Evolutionary conservation across 2,888 invertebrate species (phyloP).

Genomic region (Oligia latruncula): DNA sequence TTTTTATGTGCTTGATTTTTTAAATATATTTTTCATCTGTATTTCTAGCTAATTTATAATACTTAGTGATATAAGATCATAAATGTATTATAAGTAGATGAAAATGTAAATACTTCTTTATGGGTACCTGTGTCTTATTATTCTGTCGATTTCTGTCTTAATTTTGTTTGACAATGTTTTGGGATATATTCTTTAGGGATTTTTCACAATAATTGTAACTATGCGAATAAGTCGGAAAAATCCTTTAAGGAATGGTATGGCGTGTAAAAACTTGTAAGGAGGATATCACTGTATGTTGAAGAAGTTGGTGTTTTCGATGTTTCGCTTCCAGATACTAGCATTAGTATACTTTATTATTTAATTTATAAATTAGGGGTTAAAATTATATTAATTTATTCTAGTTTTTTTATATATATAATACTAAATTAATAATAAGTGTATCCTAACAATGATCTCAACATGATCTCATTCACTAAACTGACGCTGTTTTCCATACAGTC

Average conservation of each 20-base stretch:
- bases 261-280: background rate
- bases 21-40: background rate
- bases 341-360: background rate
- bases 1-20: background rate
- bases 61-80: slow-evolving; percentile 28
- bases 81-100: slow-evolving; percentile 28
- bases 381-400: background rate
- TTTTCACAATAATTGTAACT: background rate
- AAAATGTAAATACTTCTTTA: slow-evolving; percentile 52
- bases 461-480: slow-evolving; percentile 34
- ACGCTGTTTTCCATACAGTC: slow-evolving; percentile 15
- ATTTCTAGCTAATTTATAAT: slow-evolving; percentile 13
- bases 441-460: slow-evolving; percentile 11
- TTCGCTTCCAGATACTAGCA: background rate
- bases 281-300: background rate
- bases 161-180: background rate
- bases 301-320: background rate
- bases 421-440: slow-evolving; percentile 10
- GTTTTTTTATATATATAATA: background rate
- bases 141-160: slow-evolving; percentile 1
- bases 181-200: background rate
- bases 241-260: background rate
- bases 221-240: background rate
- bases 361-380: slow-evolving; percentile 9
- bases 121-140: slow-evolving; percentile 30